Base-by-base conservation (phyloP, 1,140 invertebrate species). In the Macrobrachium rosenbergii region DNA sequence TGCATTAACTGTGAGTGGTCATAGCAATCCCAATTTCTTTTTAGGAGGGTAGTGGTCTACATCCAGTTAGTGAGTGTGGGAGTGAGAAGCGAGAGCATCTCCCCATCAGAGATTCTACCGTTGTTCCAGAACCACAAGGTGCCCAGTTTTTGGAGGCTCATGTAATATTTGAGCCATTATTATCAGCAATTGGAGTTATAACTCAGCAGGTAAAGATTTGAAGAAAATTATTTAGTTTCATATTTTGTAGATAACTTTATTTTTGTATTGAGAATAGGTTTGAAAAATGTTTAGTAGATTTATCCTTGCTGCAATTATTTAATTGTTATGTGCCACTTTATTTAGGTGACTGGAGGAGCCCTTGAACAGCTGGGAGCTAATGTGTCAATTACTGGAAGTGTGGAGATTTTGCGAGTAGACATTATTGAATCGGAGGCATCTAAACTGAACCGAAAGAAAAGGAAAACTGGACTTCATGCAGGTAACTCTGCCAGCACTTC, bases 341-440 rank as follows among this genome's bases (percentile, higher is more conserved):
- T 28, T 10, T 37, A 87, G 92, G 95, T 97, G 94, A 93, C 94
- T 72, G 91, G 90, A n/a, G 89, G 91, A 52, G 90, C 95, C 0
- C 93, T 97, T 87, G 96, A 98, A 90, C 97, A 96, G 79, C 95
- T 98, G 90, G 97, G 97, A 10, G 97, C 97, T 10, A 97, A 97
- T 92, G 92, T 99, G 58, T 97, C 96, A 16, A 92, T 99, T n/a
- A 95, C 96, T 82, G 96, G 95, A 17, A 95, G 94, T 90, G 95
- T 99, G 92, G 96, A 98, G 89, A 94, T 95, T 2, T 95, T 99
- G 92, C 94, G 96, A 87, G 97, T 99, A 83, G 97, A 99, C 91
- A 99, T 99, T 91, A 97, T 98, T 23, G 97, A 98, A 82, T 88
- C 94, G 92, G 86, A 94, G 93, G 78, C 93, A 0, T 88, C 87